These are phyloP conservation scores for Xenentodon cancila DNA, from an alignment of 2,797 vertebrate genomes.

Conservation along the genomic window DNA sequence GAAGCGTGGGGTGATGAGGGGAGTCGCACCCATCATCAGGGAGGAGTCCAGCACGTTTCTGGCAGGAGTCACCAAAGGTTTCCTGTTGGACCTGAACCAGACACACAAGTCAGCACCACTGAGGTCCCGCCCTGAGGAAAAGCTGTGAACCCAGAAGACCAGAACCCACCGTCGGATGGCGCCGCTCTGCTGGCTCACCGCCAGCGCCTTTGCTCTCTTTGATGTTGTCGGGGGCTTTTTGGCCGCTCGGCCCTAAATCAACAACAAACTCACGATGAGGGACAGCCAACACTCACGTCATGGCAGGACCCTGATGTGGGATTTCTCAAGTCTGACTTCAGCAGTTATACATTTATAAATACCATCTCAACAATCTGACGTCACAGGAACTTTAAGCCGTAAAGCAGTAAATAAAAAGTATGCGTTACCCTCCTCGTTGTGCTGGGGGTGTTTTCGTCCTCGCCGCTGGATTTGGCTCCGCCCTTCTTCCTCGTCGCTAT, in stretches of 20 bases:
- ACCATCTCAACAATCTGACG: too few relatives aligned
- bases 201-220: constrained; percentile 71
- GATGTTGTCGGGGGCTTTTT: constrained; percentile 78
- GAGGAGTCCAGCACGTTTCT: constrained; percentile 75
- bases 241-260: constrained; percentile 57
- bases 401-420: neutral
- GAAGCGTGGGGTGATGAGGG: constrained; percentile 81
- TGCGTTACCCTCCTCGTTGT: constrained; percentile 68
- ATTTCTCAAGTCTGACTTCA: too few relatives aligned
- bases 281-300: too few relatives aligned
- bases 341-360: too few relatives aligned
- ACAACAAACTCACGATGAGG: too few relatives aligned
- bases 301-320: too few relatives aligned
- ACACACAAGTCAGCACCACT: constrained; percentile 2
- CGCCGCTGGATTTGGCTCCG: constrained; percentile 43
- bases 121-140: neutral
- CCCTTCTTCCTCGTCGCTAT: constrained; percentile 64
- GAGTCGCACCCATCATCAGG: constrained; percentile 78
- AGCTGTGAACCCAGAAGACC: neutral
- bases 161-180: constrained; percentile 66
- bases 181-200: constrained; percentile 66
- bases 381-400: too few relatives aligned
- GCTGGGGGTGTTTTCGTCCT: constrained; percentile 64
- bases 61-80: constrained; percentile 77
- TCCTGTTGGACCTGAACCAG: constrained; percentile 74